A percentile compares a stretch with the other conserved stretches of the same genome.
These are phyloP conservation scores for Hyposoter didymator DNA, from an alignment of 2,888 invertebrate genomes.

Conservation along the genomic window DNA sequence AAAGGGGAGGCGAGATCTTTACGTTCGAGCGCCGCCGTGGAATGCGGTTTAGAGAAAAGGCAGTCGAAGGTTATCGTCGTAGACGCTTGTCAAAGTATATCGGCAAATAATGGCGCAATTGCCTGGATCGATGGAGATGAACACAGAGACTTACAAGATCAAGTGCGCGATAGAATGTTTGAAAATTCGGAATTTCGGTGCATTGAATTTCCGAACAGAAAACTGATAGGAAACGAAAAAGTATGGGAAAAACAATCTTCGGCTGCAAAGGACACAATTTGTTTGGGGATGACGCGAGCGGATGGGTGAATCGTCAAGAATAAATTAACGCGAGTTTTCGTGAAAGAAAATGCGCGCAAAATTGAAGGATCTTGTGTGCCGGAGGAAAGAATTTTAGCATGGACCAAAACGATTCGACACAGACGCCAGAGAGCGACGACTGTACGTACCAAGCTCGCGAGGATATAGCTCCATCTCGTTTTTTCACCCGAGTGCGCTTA, in stretches of 20 bases:
- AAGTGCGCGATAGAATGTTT: slow-evolving; percentile 1
- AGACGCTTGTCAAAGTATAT: neutral
- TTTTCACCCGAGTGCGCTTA: slow-evolving; percentile 15
- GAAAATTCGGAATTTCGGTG: neutral
- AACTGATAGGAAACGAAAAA: neutral
- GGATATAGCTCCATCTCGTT: slow-evolving; percentile 15
- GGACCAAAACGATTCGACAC: neutral
- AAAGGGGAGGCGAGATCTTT: slow-evolving; percentile 61
- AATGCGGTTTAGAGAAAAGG: slow-evolving; percentile 70
- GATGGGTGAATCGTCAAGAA: neutral
- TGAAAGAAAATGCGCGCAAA: neutral
- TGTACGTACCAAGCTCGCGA: neutral
- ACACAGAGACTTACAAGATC: slow-evolving; percentile 31
- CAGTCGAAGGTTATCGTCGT: slow-evolving; percentile 34
- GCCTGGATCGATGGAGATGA: slow-evolving; percentile 11
- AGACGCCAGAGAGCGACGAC: neutral
- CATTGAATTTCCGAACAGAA: neutral
- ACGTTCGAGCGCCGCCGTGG: slow-evolving; percentile 67
- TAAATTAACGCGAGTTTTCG: neutral
- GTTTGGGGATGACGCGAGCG: neutral
- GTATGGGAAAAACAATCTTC: neutral
- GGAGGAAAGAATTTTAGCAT: neutral
- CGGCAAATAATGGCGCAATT: neutral
- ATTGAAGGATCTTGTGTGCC: neutral
- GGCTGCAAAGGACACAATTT: neutral